These are phyloP conservation scores for Eulemur macaco DNA, from an alignment of 2,113 vertebrate genomes.

Conservation along the genomic window DNA sequence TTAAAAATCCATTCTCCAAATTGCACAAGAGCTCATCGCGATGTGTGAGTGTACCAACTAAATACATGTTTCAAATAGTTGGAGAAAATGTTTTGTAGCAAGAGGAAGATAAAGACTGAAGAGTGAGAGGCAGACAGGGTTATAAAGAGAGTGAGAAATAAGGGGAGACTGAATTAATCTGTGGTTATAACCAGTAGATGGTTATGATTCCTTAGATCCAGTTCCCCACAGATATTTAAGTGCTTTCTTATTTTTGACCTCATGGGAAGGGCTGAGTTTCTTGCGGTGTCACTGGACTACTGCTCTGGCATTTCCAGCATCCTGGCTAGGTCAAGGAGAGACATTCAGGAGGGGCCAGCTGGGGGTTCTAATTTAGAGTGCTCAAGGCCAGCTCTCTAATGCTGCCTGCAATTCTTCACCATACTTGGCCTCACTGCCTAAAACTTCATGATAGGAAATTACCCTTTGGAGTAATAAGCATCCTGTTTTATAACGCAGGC, in stretches of 20 bases:
- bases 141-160: neutral
- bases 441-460: neutral
- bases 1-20: neutral
- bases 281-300: neutral
- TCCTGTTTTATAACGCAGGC: neutral
- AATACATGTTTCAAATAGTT: neutral
- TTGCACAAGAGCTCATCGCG: neutral
- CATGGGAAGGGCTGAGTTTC: neutral
- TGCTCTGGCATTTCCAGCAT: neutral
- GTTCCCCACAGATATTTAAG: neutral
- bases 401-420: neutral
- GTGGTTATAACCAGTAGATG: neutral
- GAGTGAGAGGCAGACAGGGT: neutral
- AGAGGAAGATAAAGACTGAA: neutral
- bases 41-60: neutral
- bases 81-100: neutral
- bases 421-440: neutral
- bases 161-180: neutral
- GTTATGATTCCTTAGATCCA: neutral
- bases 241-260: neutral
- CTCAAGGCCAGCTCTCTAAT: neutral
- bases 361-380: neutral
- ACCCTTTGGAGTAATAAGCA: neutral
- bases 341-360: neutral
- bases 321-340: neutral